A percentile compares a stretch with the other conserved stretches of the same genome.
Conservation (phyloP, 2,797 vertebrate species). For the Tinamus major region DNA sequence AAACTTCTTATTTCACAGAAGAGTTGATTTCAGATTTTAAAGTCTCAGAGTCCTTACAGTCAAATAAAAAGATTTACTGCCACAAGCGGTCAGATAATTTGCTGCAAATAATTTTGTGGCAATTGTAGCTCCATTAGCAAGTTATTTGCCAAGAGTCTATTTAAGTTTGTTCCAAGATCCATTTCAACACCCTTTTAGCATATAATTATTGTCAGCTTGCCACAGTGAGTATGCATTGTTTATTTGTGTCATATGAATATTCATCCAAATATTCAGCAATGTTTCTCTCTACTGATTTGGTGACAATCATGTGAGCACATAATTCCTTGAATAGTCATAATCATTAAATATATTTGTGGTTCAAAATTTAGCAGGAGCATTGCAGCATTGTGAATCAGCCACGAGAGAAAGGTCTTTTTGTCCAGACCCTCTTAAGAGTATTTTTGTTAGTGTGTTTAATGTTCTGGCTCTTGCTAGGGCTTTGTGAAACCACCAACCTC, state of each 20-base stretch:
- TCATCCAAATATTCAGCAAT: constrained; percentile 38
- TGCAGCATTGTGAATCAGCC: neutral
- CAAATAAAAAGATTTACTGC: neutral
- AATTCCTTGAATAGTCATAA: constrained; percentile 11
- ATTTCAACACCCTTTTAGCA: constrained; percentile 55
- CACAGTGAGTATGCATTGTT: constrained; percentile 42
- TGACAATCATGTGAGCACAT: constrained; percentile 24
- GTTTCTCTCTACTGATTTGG: constrained; percentile 51
- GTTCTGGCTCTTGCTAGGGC: neutral
- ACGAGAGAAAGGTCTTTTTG: neutral
- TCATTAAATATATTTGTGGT: constrained; percentile 41
- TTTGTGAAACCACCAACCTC: neutral
- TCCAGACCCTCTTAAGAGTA: neutral
- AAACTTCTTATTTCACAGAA: constrained; percentile 25
- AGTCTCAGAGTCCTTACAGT: neutral
- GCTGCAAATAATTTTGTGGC: constrained; percentile 27
- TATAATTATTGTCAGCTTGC: constrained; percentile 48
- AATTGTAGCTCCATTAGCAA: constrained; percentile 17
- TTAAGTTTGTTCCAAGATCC: constrained; percentile 50
- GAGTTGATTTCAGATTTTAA: constrained; percentile 22
- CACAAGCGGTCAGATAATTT: neutral
- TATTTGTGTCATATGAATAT: constrained; percentile 41
- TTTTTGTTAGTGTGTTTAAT: neutral
- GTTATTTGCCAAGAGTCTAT: constrained; percentile 41
- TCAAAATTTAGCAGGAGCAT: neutral